These are phyloP conservation scores for Ciconia boyciana DNA, from an alignment of 2,113 vertebrate species.

Conservation along the genomic window DNA sequence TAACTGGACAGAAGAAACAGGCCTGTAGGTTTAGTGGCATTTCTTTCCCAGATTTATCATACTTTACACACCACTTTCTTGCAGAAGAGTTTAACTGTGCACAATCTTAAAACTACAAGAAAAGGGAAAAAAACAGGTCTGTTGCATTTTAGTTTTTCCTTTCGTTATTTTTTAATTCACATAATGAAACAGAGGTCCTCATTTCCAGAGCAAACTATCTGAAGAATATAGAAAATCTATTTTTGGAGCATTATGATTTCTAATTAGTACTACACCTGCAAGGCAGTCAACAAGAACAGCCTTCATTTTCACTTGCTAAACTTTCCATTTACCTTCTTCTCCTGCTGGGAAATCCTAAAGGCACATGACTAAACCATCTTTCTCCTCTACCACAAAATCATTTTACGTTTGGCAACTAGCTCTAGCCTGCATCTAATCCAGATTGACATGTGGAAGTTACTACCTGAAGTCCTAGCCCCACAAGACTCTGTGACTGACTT, in stretches of 20 bases:
- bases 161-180: neutral
- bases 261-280: constrained; percentile 27
- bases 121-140: neutral
- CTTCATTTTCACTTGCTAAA: constrained; percentile 37
- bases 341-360: constrained; percentile 41
- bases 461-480: constrained; percentile 27
- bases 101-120: neutral
- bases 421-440: constrained; percentile 40
- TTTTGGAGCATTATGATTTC: constrained; percentile 12
- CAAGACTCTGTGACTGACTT: neutral
- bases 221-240: constrained; percentile 1
- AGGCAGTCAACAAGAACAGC: constrained; percentile 8
- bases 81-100: neutral
- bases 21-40: neutral
- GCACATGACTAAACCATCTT: neutral
- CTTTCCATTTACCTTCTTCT: constrained; percentile 37
- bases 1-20: neutral
- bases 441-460: constrained; percentile 13
- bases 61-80: neutral
- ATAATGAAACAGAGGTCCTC: neutral
- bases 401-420: constrained; percentile 8
- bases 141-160: neutral
- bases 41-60: neutral
- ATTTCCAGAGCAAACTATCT: neutral
- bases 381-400: constrained; percentile 37